These are phyloP conservation scores for Crotalus horridus DNA, from an alignment of 2,113 vertebrate genomes.

Conservation along the genomic window DNA sequence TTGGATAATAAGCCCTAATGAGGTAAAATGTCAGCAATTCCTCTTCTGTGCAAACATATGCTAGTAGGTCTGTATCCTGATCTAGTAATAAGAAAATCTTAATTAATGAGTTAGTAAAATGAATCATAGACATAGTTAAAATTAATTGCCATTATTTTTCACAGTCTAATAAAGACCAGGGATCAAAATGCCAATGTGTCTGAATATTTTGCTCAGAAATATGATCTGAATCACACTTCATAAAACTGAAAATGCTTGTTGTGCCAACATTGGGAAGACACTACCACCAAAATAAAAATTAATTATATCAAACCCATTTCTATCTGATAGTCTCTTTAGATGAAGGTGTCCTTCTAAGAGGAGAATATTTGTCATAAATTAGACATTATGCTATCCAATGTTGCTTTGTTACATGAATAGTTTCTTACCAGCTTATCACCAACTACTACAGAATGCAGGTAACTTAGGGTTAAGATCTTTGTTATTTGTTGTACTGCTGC, in stretches of 20 bases:
- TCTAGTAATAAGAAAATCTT: background rate
- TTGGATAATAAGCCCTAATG: slow-evolving; percentile 13
- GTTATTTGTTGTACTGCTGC: background rate
- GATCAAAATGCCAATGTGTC: background rate
- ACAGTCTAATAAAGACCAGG: background rate
- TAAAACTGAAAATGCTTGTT: background rate
- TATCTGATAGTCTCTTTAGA: background rate
- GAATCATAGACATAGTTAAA: background rate
- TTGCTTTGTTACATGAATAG: background rate
- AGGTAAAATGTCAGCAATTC: background rate
- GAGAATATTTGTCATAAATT: background rate
- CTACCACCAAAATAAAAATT: background rate
- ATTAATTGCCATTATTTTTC: background rate
- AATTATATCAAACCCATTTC: background rate
- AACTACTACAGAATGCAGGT: background rate
- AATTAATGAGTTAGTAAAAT: slow-evolving; percentile 10
- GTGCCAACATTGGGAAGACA: background rate
- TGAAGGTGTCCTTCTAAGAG: background rate
- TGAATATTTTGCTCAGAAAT: background rate
- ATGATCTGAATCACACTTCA: background rate
- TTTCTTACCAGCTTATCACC: background rate
- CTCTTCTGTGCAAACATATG: background rate
- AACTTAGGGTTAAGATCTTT: background rate
- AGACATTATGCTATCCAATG: background rate
- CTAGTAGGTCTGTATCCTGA: background rate